Evolutionary conservation across 2,888 invertebrate genomes (phyloP).

Genomic region (Deladenus siricidicola): DNA sequence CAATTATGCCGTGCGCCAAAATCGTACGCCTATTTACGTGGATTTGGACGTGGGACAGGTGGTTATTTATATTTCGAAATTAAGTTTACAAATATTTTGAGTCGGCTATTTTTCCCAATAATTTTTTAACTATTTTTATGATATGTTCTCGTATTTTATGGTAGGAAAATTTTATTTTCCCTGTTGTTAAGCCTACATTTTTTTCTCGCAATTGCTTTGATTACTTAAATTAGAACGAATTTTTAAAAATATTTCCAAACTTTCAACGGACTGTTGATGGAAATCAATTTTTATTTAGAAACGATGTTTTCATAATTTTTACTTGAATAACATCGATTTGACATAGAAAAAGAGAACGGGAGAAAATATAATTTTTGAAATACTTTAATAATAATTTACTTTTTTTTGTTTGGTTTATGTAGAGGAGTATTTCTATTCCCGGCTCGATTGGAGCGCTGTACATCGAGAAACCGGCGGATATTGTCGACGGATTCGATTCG

Average conservation of each 20-base stretch:
- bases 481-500: conserved; percentile 88
- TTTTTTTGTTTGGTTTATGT: no score
- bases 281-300: no score
- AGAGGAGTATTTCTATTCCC: conserved; percentile 46
- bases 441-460: conserved; percentile 56
- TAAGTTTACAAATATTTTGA: background rate
- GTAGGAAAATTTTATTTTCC: background rate
- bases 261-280: no score
- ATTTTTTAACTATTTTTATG: background rate
- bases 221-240: no score
- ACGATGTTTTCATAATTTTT: no score
- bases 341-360: no score
- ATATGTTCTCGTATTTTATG: background rate
- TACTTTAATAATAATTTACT: no score
- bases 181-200: no score
- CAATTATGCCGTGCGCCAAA: conserved; percentile 86
- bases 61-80: background rate
- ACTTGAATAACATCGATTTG: no score
- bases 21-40: conserved; percentile 71
- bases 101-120: background rate
- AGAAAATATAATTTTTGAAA: no score
- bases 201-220: no score
- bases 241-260: no score
- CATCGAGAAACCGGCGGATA: conserved; percentile 82
- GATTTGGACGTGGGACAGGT: conserved; percentile 87